These are phyloP conservation scores for Phataginus tricuspis DNA, from an alignment of 2,797 vertebrate species.

Conservation along the genomic window DNA sequence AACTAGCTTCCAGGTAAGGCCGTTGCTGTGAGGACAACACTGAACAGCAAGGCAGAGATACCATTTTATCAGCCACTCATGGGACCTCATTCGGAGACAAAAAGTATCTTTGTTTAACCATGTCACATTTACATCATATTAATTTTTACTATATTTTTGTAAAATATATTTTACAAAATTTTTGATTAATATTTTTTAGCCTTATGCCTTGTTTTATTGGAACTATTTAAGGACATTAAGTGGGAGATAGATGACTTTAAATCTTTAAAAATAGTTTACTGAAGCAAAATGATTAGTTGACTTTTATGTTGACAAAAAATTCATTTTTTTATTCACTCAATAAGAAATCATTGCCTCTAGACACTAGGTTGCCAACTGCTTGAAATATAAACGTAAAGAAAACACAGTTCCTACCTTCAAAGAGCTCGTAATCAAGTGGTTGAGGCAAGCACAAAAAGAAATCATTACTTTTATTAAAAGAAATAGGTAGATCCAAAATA, in stretches of 20 bases:
- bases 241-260: conserved; percentile 12
- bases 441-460: not conserved
- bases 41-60: not conserved
- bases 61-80: not conserved
- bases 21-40: not conserved
- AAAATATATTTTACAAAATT: not conserved
- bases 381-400: not conserved
- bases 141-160: not conserved
- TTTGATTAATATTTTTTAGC: not conserved
- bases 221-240: conserved; percentile 7
- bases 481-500: not conserved
- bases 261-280: conserved; percentile 48
- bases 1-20: not conserved
- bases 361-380: not conserved
- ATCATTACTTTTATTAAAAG: conserved; percentile 19
- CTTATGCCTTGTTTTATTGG: conserved; percentile 2
- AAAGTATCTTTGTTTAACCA: not conserved
- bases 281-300: conserved; percentile 13
- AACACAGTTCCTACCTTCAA: not conserved
- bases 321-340: conserved; percentile 14
- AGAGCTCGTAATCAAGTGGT: not conserved
- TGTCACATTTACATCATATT: not conserved
- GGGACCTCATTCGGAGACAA: not conserved
- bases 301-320: conserved; percentile 20
- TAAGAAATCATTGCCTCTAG: not conserved